Evolutionary conservation across 2,113 vertebrate species (phyloP).

Genomic region (Chlamydotis undulata): DNA sequence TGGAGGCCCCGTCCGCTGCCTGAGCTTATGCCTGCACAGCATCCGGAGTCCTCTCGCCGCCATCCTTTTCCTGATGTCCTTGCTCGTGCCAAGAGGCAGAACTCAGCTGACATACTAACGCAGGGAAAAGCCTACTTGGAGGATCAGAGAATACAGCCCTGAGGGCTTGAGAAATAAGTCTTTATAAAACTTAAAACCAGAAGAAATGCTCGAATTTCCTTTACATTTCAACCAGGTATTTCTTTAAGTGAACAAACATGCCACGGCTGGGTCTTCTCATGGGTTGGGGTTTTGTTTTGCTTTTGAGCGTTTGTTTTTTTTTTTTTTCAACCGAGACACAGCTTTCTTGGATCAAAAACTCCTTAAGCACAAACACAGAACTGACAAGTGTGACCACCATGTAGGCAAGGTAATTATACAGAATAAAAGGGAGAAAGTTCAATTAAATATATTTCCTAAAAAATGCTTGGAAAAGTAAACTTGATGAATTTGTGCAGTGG

Average conservation of each 20-base stretch:
- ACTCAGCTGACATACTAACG: not conserved
- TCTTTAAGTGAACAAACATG: not conserved
- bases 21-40: not conserved
- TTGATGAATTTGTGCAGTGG: not conserved
- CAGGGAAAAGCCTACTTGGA: not conserved
- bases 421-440: not conserved
- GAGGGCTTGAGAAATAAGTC: not conserved
- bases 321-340: not conserved
- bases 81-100: not conserved
- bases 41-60: not conserved
- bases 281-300: not conserved
- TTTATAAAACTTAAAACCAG: not conserved
- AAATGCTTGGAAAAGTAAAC: not conserved
- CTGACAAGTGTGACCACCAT: not conserved
- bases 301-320: not conserved
- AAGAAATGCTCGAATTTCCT: slow-evolving; percentile 22
- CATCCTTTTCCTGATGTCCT: not conserved
- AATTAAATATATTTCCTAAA: not conserved
- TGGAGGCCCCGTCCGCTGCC: not conserved
- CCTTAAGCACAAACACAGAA: not conserved
- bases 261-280: not conserved
- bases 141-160: not conserved
- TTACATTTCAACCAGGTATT: slow-evolving; percentile 19
- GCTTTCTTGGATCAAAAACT: not conserved
- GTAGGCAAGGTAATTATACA: not conserved